A percentile compares a stretch with the other conserved stretches of the same genome.
Evolutionary conservation across 2,888 invertebrate species (phyloP).

Genomic region (Sphaerophoria rueppellii): DNA sequence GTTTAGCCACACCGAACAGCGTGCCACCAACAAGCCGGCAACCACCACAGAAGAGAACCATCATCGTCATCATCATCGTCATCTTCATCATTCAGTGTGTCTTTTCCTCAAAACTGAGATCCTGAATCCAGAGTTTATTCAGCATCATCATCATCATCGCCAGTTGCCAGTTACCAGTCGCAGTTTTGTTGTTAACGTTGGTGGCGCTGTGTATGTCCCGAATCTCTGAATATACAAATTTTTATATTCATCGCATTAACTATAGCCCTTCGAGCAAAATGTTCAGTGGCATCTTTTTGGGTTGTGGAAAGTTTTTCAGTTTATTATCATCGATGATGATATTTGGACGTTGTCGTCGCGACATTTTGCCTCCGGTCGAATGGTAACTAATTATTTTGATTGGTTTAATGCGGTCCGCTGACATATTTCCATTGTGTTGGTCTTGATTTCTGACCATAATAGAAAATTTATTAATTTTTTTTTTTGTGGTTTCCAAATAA

Average conservation of each 20-base stretch:
- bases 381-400: constrained; percentile 66
- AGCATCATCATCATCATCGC: constrained; percentile 26
- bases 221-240: background rate
- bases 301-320: constrained; percentile 75
- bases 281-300: constrained; percentile 65
- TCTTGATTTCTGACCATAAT: background rate
- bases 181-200: constrained; percentile 49
- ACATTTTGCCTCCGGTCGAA: constrained; percentile 70
- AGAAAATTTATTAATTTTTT: background rate
- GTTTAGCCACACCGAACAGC: background rate
- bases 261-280: constrained; percentile 53
- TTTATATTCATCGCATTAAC: constrained; percentile 67
- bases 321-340: constrained; percentile 78
- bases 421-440: constrained; percentile 45
- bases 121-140: constrained; percentile 37
- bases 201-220: constrained; percentile 43
- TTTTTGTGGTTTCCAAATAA: background rate
- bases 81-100: constrained; percentile 22
- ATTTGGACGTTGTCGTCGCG: constrained; percentile 76
- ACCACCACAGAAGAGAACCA: constrained; percentile 42
- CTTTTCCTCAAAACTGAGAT: constrained; percentile 10
- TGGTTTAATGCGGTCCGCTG: constrained; percentile 59
- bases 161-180: constrained; percentile 46
- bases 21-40: no score
- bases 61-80: constrained; percentile 46